phyloP scores from a whole-genome alignment of 2,797 vertebrate genomes.

The Gymnothorax reevesii region DNA sequence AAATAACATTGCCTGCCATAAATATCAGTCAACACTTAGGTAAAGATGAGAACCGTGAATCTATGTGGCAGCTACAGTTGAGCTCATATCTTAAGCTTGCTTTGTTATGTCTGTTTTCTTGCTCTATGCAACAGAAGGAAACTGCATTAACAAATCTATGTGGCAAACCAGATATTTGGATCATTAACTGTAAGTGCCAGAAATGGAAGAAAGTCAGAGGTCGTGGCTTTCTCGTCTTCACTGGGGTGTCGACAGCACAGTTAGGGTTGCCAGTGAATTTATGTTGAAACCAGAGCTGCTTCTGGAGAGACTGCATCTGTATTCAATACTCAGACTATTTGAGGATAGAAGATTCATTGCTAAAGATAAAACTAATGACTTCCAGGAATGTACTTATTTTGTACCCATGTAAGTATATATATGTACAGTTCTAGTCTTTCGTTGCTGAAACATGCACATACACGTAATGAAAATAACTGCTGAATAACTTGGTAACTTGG shows the following conservation, averaged over 20 bases:
- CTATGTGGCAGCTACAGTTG: neutral
- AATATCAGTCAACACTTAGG: neutral
- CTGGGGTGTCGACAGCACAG: conserved; percentile 20
- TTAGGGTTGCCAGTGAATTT: conserved; percentile 32
- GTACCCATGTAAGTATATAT: neutral
- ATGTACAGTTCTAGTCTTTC: neutral
- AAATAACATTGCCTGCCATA: neutral
- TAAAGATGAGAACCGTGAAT: neutral
- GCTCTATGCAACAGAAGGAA: neutral
- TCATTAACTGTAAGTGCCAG: neutral
- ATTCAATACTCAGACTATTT: neutral
- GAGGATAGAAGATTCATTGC: neutral
- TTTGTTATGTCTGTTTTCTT: neutral
- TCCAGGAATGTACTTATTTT: neutral
- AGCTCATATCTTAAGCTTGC: neutral
- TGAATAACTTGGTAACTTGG: neutral
- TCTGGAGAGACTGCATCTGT: conserved; percentile 37
- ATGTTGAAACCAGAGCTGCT: conserved; percentile 29
- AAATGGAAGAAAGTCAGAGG: conserved; percentile 12
- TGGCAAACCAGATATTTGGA: neutral
- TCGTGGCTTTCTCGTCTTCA: conserved; percentile 24
- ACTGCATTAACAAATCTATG: neutral
- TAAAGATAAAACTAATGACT: neutral
- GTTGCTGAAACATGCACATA: conserved; percentile 37
- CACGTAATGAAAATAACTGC: neutral